Conservation (phyloP, 2,113 vertebrate species). For the Turdus rufiventris region DNA sequence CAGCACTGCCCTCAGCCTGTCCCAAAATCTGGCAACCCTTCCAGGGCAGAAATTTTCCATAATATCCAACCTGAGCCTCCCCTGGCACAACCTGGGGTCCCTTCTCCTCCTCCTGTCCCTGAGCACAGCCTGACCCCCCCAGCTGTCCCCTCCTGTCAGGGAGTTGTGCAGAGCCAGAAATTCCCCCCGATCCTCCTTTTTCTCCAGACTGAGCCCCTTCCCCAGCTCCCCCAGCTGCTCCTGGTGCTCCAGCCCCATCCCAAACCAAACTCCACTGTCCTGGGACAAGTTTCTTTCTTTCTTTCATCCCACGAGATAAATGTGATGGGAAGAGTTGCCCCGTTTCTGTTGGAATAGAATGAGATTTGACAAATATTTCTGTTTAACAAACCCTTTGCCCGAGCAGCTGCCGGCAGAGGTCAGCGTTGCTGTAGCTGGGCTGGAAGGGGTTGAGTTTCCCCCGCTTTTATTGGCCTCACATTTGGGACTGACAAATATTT, state of each 20-base stretch:
- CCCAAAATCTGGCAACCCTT: not conserved
- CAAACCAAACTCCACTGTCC: not conserved
- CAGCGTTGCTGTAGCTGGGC: not conserved
- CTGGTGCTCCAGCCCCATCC: not conserved
- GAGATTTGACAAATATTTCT: not conserved
- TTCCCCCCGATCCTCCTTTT: not conserved
- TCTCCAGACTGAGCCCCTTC: not conserved
- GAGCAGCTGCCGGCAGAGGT: slow-evolving; percentile 49
- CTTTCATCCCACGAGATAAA: not conserved
- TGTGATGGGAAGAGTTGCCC: not conserved
- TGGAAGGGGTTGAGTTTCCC: not conserved
- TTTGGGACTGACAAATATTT: not conserved
- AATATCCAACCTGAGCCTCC: not conserved
- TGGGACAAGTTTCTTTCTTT: not conserved
- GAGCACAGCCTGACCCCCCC: rapidly evolving
- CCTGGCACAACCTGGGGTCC: not conserved
- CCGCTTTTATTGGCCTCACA: not conserved
- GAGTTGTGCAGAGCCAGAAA: not conserved
- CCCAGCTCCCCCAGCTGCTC: not conserved
- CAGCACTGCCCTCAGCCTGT: not conserved
- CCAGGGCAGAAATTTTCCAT: not conserved
- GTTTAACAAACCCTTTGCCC: not conserved
- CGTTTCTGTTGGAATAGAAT: not conserved
- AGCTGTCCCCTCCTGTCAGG: not conserved
- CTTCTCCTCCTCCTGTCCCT: not conserved